phyloP scores from a whole-genome alignment of 2,888 invertebrate species.

The Terebella lapidaria region DNA sequence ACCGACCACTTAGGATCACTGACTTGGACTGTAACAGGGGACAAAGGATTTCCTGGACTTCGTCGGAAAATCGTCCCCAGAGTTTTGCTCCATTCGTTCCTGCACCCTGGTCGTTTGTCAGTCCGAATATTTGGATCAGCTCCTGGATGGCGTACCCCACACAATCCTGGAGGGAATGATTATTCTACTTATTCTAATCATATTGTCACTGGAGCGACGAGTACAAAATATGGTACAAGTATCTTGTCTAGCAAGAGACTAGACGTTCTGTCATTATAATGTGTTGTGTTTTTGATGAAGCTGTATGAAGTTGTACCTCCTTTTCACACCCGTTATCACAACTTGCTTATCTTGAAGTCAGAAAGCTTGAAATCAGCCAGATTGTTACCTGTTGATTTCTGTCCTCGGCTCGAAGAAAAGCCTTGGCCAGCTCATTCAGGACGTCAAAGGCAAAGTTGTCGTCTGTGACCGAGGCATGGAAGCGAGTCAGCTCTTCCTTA shows the following conservation, averaged over 20 bases:
- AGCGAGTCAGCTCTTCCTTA: slow-evolving; percentile 37
- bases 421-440: slow-evolving; percentile 52
- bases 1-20: no score
- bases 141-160: slow-evolving; percentile 56
- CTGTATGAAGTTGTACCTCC: no score
- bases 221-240: no score
- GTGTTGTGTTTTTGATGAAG: no score
- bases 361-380: no score
- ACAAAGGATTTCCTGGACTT: slow-evolving; percentile 50
- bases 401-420: slow-evolving; percentile 51
- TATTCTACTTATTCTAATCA: no score
- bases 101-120: slow-evolving; percentile 31
- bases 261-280: no score
- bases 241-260: no score
- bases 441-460: slow-evolving; percentile 52
- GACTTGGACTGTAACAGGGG: slow-evolving; percentile 51
- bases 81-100: slow-evolving; percentile 30
- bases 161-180: slow-evolving; percentile 49
- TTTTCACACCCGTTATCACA: no score
- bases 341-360: no score
- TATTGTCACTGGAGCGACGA: no score
- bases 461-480: slow-evolving; percentile 41
- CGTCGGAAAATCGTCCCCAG: slow-evolving; percentile 50
- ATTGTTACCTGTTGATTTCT: slow-evolving; percentile 18
- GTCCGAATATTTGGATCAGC: slow-evolving; percentile 50